These are phyloP conservation scores for Lasiurus borealis DNA, from an alignment of 2,113 vertebrate species.

Conservation along the genomic window DNA sequence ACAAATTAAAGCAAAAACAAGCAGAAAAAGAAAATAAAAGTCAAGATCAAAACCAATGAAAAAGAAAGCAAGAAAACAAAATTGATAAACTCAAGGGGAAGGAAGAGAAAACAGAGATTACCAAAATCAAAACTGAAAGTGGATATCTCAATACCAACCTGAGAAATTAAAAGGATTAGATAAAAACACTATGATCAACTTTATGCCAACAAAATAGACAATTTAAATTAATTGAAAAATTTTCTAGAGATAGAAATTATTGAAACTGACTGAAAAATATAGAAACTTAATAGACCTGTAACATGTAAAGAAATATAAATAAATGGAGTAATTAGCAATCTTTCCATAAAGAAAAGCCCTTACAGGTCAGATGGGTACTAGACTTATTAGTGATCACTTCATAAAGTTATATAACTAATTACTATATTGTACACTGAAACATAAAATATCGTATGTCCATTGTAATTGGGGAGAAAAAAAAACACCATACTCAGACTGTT, in stretches of 20 bases:
- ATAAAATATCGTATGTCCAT: neutral
- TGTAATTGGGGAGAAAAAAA: neutral
- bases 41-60: neutral
- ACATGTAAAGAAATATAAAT: neutral
- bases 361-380: neutral
- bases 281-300: neutral
- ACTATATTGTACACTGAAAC: neutral
- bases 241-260: neutral
- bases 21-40: neutral
- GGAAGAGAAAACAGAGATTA: neutral
- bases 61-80: neutral
- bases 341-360: neutral
- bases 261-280: neutral
- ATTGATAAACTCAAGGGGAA: neutral
- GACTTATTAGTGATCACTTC: neutral
- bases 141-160: neutral
- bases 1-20: conserved; percentile 8
- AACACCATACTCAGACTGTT: neutral
- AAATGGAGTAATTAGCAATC: neutral
- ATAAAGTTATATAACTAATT: neutral
- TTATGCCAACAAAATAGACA: neutral
- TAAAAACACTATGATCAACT: neutral
- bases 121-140: neutral
- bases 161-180: neutral
- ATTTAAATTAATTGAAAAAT: neutral